Evolutionary conservation across 2,888 invertebrate genomes (phyloP).

Genomic region (Brachyptera putata): DNA sequence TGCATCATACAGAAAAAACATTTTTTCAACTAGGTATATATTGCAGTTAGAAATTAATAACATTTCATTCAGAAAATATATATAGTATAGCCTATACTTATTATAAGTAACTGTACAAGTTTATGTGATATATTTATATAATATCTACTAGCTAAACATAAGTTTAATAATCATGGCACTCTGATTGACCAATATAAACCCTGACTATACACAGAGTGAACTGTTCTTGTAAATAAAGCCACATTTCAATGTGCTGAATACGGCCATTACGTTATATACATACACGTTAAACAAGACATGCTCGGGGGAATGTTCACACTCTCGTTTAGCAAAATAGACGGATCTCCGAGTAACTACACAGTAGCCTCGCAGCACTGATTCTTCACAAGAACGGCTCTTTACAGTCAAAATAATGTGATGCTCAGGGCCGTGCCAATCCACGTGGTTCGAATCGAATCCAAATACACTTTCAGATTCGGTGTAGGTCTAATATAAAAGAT

Average conservation of each 20-base stretch:
- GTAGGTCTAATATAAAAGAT: too few species aligned
- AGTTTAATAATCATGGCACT: slow-evolving; percentile 7
- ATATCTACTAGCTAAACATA: not conserved
- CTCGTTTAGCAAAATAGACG: slow-evolving; percentile 32
- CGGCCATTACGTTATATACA: not conserved
- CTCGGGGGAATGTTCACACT: slow-evolving; percentile 28
- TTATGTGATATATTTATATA: slow-evolving; percentile 26
- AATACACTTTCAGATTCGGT: too few species aligned
- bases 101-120: slow-evolving; percentile 29
- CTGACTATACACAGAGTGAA: not conserved
- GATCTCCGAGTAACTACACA: slow-evolving; percentile 31
- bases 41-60: slow-evolving; percentile 31
- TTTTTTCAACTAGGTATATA: slow-evolving; percentile 15
- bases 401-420: too few species aligned
- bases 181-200: not conserved
- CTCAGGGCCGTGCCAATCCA: too few species aligned
- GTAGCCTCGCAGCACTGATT: slow-evolving; percentile 31
- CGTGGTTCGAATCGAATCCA: too few species aligned
- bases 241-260: not conserved
- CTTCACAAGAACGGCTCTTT: too few species aligned
- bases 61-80: slow-evolving; percentile 33
- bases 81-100: slow-evolving; percentile 24
- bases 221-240: not conserved
- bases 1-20: slow-evolving; percentile 19
- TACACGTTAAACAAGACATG: slow-evolving; percentile 4